Evolutionary conservation across 2,888 invertebrate genomes (phyloP).

Genomic region (Bombylius major): DNA sequence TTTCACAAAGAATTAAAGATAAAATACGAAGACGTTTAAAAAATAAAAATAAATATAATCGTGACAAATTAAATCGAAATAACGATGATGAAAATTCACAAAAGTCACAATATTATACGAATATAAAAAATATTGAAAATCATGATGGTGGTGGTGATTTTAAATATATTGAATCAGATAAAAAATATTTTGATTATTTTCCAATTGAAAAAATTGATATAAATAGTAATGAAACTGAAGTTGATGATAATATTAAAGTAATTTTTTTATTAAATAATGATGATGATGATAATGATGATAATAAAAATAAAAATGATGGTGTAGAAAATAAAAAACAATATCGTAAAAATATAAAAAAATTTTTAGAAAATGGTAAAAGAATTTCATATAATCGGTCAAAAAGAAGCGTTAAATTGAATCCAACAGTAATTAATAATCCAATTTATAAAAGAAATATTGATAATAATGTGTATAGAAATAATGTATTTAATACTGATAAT

Average conservation of each 20-base stretch:
- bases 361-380: background rate
- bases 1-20: background rate
- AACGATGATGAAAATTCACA: background rate
- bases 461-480: too few species aligned
- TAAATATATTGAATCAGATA: slow-evolving; percentile 11
- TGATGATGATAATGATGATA: slow-evolving; percentile 6
- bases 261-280: slow-evolving; percentile 4
- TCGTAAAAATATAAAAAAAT: background rate
- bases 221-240: background rate
- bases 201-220: slow-evolving; percentile 14
- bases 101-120: background rate
- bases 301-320: background rate
- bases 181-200: slow-evolving; percentile 19
- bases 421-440: background rate
- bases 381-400: background rate
- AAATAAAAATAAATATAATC: background rate
- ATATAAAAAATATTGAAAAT: background rate
- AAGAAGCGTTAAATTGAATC: background rate
- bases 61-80: slow-evolving; percentile 1
- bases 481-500: too few species aligned
- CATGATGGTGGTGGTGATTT: background rate
- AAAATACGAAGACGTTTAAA: background rate
- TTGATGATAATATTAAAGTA: slow-evolving; percentile 12
- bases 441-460: background rate
- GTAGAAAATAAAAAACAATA: background rate